These are phyloP conservation scores for Spilarctia lutea DNA, from an alignment of 2,888 invertebrate genomes.

Conservation along the genomic window DNA sequence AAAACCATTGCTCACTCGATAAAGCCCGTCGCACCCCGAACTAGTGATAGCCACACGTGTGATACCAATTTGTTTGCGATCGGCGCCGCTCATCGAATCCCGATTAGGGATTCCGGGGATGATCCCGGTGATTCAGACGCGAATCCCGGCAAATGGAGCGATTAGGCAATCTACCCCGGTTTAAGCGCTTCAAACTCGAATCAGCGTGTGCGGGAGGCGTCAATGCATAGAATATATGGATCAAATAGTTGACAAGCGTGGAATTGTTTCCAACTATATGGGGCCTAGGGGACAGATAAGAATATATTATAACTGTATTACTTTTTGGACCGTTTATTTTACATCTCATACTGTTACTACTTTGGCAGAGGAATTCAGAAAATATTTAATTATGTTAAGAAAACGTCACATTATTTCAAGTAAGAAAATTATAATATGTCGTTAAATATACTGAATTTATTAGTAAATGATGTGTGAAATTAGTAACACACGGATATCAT, in stretches of 20 bases:
- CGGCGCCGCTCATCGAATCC: slow-evolving; percentile 67
- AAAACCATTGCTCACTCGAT: slow-evolving; percentile 49
- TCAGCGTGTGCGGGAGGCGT: slow-evolving; percentile 49
- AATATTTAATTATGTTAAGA: neutral
- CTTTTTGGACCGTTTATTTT: neutral
- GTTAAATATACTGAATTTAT: no score
- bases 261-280: slow-evolving; percentile 16
- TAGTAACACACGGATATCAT: no score
- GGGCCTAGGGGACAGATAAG: neutral
- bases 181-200: slow-evolving; percentile 66
- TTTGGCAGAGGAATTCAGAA: neutral
- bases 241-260: slow-evolving; percentile 26
- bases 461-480: no score
- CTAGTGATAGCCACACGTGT: slow-evolving; percentile 55
- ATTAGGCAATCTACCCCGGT: slow-evolving; percentile 73
- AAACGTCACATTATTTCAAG: neutral
- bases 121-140: slow-evolving; percentile 66
- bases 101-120: slow-evolving; percentile 71
- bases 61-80: slow-evolving; percentile 71
- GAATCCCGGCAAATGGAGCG: slow-evolving; percentile 73
- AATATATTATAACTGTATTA: neutral
- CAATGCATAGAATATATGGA: slow-evolving; percentile 27
- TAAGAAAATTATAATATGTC: neutral
- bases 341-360: neutral
- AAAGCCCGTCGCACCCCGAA: slow-evolving; percentile 41